phyloP scores from a whole-genome alignment of 2,113 vertebrate genomes.

The Neotoma lepida region DNA sequence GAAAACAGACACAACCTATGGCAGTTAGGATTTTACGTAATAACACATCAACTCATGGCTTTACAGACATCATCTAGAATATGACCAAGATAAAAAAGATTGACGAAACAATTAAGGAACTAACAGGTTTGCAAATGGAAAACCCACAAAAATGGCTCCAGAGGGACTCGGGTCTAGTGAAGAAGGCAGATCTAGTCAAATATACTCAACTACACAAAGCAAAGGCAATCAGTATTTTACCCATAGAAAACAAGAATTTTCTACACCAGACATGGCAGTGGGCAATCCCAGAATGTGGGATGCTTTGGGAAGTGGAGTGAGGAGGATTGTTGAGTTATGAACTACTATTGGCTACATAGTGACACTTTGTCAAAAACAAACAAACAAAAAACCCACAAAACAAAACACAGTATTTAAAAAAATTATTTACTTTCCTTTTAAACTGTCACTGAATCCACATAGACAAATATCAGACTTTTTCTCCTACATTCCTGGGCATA shows the following conservation, averaged over 20 bases:
- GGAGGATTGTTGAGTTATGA: background rate
- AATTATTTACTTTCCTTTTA: background rate
- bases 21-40: background rate
- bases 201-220: background rate
- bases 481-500: background rate
- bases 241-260: background rate
- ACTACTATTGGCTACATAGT: background rate
- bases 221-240: background rate
- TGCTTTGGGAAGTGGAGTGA: background rate
- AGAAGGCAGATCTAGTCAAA: background rate
- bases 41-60: background rate
- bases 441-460: background rate
- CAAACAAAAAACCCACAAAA: background rate
- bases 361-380: background rate
- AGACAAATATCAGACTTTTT: constrained; percentile 24
- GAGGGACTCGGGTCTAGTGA: background rate
- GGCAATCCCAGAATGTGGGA: background rate
- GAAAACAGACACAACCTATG: background rate
- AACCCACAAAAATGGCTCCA: background rate
- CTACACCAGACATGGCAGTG: background rate
- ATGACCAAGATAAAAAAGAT: background rate
- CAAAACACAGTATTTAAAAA: background rate
- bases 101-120: background rate
- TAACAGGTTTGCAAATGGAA: background rate
- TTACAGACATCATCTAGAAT: constrained; percentile 4